Percentiles rank a stretch among this genome's conserved stretches.
Evolutionary conservation across 2,113 vertebrate genomes (phyloP).

Genomic region (Lanius ludovicianus): DNA sequence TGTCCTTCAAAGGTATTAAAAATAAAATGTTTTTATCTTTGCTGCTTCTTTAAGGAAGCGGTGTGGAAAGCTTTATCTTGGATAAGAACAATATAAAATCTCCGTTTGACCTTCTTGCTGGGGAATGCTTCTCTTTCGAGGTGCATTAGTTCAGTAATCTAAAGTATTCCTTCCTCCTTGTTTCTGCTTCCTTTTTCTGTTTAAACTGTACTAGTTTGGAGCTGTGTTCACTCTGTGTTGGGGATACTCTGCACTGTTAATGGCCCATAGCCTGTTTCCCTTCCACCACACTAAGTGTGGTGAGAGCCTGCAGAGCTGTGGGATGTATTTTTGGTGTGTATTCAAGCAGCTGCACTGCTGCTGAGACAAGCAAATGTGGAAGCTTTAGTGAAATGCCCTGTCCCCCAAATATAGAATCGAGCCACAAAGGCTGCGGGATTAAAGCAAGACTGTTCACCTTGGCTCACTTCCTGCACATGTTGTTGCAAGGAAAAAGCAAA

Average conservation of each 20-base stretch:
- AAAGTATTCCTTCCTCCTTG: background rate
- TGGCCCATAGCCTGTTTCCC: background rate
- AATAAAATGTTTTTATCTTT: background rate
- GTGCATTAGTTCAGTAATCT: background rate
- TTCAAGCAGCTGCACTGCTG: background rate
- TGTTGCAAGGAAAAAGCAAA: background rate
- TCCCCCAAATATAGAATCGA: background rate
- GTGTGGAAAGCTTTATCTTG: background rate
- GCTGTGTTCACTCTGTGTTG: background rate
- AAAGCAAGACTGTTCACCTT: background rate
- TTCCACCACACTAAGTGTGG: background rate
- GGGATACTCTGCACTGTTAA: background rate
- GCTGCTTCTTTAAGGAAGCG: fast-evolving
- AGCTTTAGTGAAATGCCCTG: background rate
- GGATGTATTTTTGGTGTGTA: background rate
- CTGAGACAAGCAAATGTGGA: background rate
- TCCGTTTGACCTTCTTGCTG: background rate
- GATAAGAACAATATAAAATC: background rate
- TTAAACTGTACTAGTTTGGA: background rate
- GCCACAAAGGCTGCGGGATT: background rate
- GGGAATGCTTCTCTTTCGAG: background rate
- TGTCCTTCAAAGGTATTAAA: background rate
- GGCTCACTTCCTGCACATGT: background rate
- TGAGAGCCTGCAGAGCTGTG: fast-evolving
- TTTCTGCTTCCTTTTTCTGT: background rate